Evolutionary conservation across 2,113 vertebrate species (phyloP).

Genomic region (Camelus bactrianus): DNA sequence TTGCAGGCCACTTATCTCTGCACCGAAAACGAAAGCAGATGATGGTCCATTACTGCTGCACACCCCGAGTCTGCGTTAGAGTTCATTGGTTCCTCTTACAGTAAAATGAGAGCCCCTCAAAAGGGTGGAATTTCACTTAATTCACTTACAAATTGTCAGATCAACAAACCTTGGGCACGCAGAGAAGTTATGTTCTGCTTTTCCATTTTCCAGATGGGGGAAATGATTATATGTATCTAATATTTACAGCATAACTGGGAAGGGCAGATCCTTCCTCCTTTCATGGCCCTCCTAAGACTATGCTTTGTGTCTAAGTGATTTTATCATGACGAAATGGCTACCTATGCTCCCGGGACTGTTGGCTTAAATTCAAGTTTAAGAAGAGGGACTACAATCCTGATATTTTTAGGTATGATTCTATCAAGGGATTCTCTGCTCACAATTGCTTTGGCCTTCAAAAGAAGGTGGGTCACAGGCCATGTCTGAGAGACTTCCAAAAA

Average conservation of each 20-base stretch:
- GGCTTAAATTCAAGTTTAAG: background rate
- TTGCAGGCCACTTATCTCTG: background rate
- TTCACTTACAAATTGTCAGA: conserved; percentile 65
- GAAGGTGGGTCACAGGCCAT: background rate
- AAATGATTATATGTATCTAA: background rate
- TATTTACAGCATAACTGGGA: background rate
- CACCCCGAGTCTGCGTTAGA: background rate
- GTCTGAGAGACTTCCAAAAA: background rate
- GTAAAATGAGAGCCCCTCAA: conserved; percentile 50
- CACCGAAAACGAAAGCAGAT: background rate
- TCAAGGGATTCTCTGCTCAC: background rate
- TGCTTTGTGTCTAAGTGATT: background rate
- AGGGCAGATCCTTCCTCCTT: background rate
- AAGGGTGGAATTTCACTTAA: conserved; percentile 35
- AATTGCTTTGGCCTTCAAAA: background rate
- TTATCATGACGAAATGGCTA: background rate
- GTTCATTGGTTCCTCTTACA: conserved; percentile 40
- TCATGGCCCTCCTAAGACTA: background rate
- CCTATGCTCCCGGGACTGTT: background rate
- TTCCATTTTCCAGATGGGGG: conserved; percentile 5
- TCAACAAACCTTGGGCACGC: conserved; percentile 34
- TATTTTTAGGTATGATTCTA: background rate
- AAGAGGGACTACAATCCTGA: background rate
- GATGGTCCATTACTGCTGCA: background rate
- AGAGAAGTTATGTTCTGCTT: conserved; percentile 20